Percentiles rank a stretch among this genome's conserved stretches.
Conservation (phyloP, 2,113 vertebrate genomes). For the Hemiprocne comata region DNA sequence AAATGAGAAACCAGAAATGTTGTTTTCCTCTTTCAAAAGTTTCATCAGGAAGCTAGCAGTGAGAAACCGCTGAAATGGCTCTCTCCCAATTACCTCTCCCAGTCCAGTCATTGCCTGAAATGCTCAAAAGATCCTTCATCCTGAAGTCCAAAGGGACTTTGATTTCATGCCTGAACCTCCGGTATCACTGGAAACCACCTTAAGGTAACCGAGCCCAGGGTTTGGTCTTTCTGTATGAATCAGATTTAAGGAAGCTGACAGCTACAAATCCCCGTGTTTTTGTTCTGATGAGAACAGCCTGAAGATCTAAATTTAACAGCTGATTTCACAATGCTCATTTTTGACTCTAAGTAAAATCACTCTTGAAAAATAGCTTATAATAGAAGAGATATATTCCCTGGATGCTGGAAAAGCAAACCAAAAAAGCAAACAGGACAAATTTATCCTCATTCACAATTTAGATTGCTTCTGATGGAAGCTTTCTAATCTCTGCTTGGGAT, state of each 20-base stretch:
- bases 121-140: not conserved
- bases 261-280: slow-evolving; percentile 48
- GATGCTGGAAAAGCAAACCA: not conserved
- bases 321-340: slow-evolving; percentile 62
- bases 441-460: slow-evolving; percentile 10
- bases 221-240: slow-evolving; percentile 20
- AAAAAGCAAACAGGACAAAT: not conserved
- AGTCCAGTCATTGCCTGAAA: not conserved
- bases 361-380: slow-evolving; percentile 47
- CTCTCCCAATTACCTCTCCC: not conserved
- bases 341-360: slow-evolving; percentile 42
- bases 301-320: slow-evolving; percentile 64
- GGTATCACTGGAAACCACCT: not conserved
- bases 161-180: not conserved
- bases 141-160: not conserved
- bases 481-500: not conserved
- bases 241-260: slow-evolving; percentile 42
- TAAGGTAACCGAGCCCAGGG: not conserved
- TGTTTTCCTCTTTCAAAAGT: slow-evolving; percentile 57
- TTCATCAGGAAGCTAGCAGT: slow-evolving; percentile 29
- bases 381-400: not conserved
- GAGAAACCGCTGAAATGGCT: slow-evolving; percentile 11
- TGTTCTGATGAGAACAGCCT: slow-evolving; percentile 52
- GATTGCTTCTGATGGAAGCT: not conserved
- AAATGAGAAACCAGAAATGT: slow-evolving; percentile 64